phyloP scores from a whole-genome alignment of 2,113 vertebrate species.

The Sprattus sprattus region DNA sequence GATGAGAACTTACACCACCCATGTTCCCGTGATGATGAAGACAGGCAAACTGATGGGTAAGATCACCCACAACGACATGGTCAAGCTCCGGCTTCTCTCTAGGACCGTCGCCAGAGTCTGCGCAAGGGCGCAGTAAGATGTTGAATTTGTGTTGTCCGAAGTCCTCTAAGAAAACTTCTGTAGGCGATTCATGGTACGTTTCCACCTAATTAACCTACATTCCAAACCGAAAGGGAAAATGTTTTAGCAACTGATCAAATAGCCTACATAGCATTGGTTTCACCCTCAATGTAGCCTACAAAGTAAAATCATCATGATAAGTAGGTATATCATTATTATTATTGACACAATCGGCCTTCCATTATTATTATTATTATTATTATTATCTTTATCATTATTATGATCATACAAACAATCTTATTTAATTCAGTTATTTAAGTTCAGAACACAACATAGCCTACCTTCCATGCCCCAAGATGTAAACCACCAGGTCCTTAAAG shows the following conservation, averaged over 20 bases:
- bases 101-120: not conserved
- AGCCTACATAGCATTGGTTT: too few relatives aligned
- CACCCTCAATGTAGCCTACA: too few relatives aligned
- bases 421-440: too few relatives aligned
- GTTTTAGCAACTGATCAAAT: not conserved
- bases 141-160: not conserved
- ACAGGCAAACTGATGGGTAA: constrained; percentile 78
- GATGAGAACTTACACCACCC: constrained; percentile 79
- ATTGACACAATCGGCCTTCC: too few relatives aligned
- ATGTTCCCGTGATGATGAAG: constrained; percentile 82
- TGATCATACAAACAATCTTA: too few relatives aligned
- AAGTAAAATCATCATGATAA: too few relatives aligned
- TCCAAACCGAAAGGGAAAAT: not conserved
- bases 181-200: not conserved
- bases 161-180: not conserved
- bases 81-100: not conserved
- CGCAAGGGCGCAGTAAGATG: not conserved
- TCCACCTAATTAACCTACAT: not conserved
- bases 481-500: not conserved
- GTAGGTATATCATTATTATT: too few relatives aligned
- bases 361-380: too few relatives aligned
- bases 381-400: too few relatives aligned
- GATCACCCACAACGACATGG: constrained; percentile 77
- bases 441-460: too few relatives aligned
- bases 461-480: too few relatives aligned